A percentile compares a stretch with the other conserved stretches of the same genome.
Evolutionary conservation across 1,140 invertebrate species (phyloP).

Genomic region (Bombus cullumanus): DNA sequence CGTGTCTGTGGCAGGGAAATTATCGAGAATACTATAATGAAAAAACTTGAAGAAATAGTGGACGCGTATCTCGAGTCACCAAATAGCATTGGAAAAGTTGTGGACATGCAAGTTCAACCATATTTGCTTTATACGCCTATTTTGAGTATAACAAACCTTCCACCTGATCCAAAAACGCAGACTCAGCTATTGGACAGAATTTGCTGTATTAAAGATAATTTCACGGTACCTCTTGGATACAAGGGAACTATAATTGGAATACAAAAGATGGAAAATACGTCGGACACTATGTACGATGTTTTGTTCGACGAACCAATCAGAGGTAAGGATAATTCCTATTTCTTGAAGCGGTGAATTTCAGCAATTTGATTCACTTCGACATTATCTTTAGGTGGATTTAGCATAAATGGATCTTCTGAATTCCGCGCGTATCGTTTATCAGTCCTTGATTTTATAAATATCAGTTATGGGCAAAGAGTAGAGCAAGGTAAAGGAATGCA

Average conservation of each 20-base stretch:
- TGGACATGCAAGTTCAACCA: slow-evolving; percentile 91
- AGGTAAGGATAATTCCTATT: slow-evolving; percentile 56
- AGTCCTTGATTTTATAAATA: slow-evolving; percentile 85
- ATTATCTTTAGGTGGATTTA: slow-evolving; percentile 83
- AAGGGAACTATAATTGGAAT: slow-evolving; percentile 92
- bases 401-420: slow-evolving; percentile 82
- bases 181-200: slow-evolving; percentile 92
- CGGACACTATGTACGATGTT: slow-evolving; percentile 87
- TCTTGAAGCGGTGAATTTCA: background rate
- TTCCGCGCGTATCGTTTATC: slow-evolving; percentile 84
- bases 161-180: slow-evolving; percentile 87
- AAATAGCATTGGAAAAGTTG: slow-evolving; percentile 76
- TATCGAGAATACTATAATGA: slow-evolving; percentile 88
- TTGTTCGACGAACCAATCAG: slow-evolving; percentile 90
- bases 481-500: slow-evolving; percentile 68
- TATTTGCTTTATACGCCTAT: slow-evolving; percentile 85
- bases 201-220: slow-evolving; percentile 88
- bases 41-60: slow-evolving; percentile 84
- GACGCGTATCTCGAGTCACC: slow-evolving; percentile 78
- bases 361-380: background rate
- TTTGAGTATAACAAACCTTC: slow-evolving; percentile 71
- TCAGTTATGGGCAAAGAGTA: slow-evolving; percentile 82
- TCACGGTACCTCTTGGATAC: slow-evolving; percentile 90
- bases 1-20: slow-evolving; percentile 87
- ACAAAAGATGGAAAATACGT: slow-evolving; percentile 80